These are phyloP conservation scores for Pyxicephalus adspersus DNA, from an alignment of 2,113 vertebrate genomes.

Conservation along the genomic window DNA sequence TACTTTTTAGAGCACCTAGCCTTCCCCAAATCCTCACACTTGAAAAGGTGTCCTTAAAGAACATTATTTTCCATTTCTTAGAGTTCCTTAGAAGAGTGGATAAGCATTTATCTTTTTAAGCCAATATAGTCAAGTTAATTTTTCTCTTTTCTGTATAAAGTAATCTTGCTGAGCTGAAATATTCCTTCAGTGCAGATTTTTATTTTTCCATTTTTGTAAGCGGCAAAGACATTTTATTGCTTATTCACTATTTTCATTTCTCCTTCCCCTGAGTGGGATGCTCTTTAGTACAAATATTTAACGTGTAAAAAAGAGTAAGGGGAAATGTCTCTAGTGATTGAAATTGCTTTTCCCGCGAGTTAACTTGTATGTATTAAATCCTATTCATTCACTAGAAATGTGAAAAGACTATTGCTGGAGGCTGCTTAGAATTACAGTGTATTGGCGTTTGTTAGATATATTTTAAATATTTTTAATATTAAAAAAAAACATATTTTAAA, in stretches of 20 bases:
- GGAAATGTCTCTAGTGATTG: conserved; percentile 22
- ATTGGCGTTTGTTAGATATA: neutral
- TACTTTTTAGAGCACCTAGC: conserved; percentile 39
- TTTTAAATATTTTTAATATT: neutral
- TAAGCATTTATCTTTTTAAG: conserved; percentile 60
- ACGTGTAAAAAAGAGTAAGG: conserved; percentile 38
- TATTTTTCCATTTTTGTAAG: conserved; percentile 52
- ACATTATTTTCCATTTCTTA: conserved; percentile 56
- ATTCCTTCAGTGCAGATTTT: conserved; percentile 44
- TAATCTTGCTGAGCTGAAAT: conserved; percentile 42
- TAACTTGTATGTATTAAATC: conserved; percentile 43
- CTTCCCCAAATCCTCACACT: conserved; percentile 58
- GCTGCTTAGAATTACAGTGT: neutral
- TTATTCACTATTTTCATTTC: conserved; percentile 54
- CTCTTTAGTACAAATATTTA: conserved; percentile 57
- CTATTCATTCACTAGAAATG: conserved; percentile 32
- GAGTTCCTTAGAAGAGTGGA: conserved; percentile 52
- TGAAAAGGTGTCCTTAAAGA: conserved; percentile 58
- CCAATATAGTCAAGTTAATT: conserved; percentile 56
- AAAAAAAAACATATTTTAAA: too few relatives aligned
- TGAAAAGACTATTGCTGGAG: conserved; percentile 1
- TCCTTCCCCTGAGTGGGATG: conserved; percentile 49
- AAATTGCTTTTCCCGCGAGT: conserved; percentile 42
- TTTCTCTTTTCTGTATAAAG: conserved; percentile 47
- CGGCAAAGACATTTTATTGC: conserved; percentile 52